Base-by-base conservation (phyloP, 2,888 invertebrate species). In the Eumerus sabulonum region DNA sequence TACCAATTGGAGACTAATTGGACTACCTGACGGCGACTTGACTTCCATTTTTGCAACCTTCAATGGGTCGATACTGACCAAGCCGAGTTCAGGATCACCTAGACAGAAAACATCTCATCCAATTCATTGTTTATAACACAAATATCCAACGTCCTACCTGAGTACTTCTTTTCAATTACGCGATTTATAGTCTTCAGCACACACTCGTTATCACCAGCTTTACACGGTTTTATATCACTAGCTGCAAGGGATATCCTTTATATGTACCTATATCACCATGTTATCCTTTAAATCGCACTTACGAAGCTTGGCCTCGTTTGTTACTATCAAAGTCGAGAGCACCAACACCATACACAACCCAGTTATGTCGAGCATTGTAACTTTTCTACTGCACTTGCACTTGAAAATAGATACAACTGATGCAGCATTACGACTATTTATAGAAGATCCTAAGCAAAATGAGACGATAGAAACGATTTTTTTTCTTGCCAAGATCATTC, bases 1-100 rank as follows among this genome's bases (percentile, higher is more conserved):
- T 0, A 82, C 83, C 0, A 88, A 76, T 53, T 86, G 85, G 38
- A 88, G 84, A 56, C 84, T 86, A 0, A 89, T 88, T 0, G 89
- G 86, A 82, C 88, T 87, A 0, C 85, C 83, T 0, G 81, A 83
- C 0, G 86, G 86, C 81, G 88, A 88, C 11, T 85, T 84, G 1
- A 88, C 54, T 18, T 77, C 70, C 45, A 88, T 83, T 50, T 82
- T 81, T 0, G 82, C 76, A 1, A 88, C 83, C 1, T 68, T 57
- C 13, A 87, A 66, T 0, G 88, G 88, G 74, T 87, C 87, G 1
- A 87, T 45, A 45, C 82, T 84, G 1, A 82, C 56, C 11, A 87
- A 57, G 76, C 86, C 86, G 1, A 87, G 50, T 0, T 84, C 83
- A 11, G 62, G 51, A 50, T 86, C 85, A 40, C 84, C 86, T 76